Conservation (phyloP, 2,888 invertebrate genomes). For the Monopis laevigella region DNA sequence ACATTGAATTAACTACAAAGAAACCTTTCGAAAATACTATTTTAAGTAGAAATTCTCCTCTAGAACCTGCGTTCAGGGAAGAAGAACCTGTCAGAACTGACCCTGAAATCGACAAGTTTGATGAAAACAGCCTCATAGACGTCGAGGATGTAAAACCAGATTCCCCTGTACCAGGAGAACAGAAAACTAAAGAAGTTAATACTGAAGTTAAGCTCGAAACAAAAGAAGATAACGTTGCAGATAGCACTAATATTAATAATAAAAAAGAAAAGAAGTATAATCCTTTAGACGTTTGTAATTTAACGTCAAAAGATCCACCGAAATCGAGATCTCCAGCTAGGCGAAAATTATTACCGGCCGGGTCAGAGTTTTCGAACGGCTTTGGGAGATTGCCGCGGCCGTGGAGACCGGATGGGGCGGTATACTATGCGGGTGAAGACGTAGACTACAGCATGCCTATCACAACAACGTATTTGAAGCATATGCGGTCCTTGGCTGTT, state of each 20-base stretch:
- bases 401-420: slow-evolving; percentile 65
- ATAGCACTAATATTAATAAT: slow-evolving; percentile 11
- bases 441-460: slow-evolving; percentile 89
- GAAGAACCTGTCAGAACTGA: slow-evolving; percentile 52
- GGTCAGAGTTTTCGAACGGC: slow-evolving; percentile 38
- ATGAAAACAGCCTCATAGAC: slow-evolving; percentile 54
- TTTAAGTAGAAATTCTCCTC: slow-evolving; percentile 38
- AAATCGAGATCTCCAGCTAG: slow-evolving; percentile 56
- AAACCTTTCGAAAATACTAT: slow-evolving; percentile 33
- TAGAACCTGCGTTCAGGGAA: slow-evolving; percentile 49
- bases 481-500: slow-evolving; percentile 75
- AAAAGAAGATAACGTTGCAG: slow-evolving; percentile 29
- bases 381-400: slow-evolving; percentile 65
- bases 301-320: slow-evolving; percentile 70
- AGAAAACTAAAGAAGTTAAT: slow-evolving; percentile 26
- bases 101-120: slow-evolving; percentile 52
- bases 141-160: slow-evolving; percentile 56
- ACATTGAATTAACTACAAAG: slow-evolving; percentile 54
- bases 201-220: slow-evolving; percentile 39
- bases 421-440: slow-evolving; percentile 54
- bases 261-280: slow-evolving; percentile 61
- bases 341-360: slow-evolving; percentile 52
- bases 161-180: slow-evolving; percentile 29
- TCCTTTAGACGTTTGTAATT: slow-evolving; percentile 71
- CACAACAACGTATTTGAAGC: slow-evolving; percentile 88